A percentile compares a stretch with the other conserved stretches of the same genome.
These are phyloP conservation scores for Nibea coibor DNA, from an alignment of 2,113 vertebrate genomes.

Conservation along the genomic window DNA sequence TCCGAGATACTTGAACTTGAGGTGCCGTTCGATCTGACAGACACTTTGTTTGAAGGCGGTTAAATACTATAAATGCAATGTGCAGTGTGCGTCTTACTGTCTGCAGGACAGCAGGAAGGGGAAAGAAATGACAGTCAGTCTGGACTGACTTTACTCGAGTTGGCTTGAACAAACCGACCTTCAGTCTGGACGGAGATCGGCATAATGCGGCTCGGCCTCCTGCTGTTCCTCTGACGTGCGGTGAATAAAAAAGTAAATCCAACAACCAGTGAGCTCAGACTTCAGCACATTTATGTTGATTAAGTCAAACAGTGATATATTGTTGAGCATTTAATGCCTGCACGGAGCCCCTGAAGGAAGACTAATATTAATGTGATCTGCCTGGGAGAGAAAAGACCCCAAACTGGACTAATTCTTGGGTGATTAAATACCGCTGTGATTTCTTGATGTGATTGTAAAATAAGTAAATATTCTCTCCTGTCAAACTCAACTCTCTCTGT, in stretches of 20 bases:
- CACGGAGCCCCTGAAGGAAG: conserved; percentile 17
- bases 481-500: not conserved
- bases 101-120: not conserved
- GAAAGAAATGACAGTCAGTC: not conserved
- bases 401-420: not conserved
- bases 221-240: conserved; percentile 7
- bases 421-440: conserved; percentile 9
- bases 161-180: conserved; percentile 6
- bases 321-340: conserved; percentile 42
- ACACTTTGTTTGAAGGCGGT: not conserved
- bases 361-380: conserved; percentile 33
- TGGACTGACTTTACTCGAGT: not conserved
- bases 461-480: not conserved
- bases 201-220: not conserved
- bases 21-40: not conserved
- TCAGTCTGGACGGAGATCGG: conserved; percentile 19
- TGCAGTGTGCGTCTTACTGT: not conserved
- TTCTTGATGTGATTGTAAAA: conserved; percentile 22
- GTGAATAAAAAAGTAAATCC: conserved; percentile 30
- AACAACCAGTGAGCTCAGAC: conserved; percentile 3
- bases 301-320: conserved; percentile 49
- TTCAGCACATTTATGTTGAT: conserved; percentile 34
- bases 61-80: not conserved
- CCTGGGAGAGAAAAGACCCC: conserved; percentile 4
- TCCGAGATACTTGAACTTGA: no score